phyloP scores from a whole-genome alignment of 2,113 vertebrate genomes.

The Empidonax alnorum region DNA sequence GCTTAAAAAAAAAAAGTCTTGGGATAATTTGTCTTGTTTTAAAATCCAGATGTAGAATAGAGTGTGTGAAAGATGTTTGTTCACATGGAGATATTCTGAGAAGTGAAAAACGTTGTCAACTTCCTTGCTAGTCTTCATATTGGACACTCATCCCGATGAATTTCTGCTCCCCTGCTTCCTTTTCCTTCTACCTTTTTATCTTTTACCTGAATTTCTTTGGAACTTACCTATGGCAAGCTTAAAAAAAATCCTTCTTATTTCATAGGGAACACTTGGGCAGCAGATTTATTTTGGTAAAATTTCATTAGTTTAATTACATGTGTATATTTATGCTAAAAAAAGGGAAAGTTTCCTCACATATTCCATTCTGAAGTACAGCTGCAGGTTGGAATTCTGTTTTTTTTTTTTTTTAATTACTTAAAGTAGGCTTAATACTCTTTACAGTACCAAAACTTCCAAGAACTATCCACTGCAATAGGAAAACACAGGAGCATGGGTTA shows the following conservation, averaged over 20 bases:
- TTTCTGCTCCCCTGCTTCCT: neutral
- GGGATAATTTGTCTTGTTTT: neutral
- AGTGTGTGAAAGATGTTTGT: neutral
- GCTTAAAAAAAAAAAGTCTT: neutral
- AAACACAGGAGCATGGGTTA: neutral
- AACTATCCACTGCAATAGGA: neutral
- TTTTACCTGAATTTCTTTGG: neutral
- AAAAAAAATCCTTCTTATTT: neutral
- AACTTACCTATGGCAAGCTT: neutral
- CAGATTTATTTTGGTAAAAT: neutral
- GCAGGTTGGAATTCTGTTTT: neutral
- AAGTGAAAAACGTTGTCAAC: neutral
- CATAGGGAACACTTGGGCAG: neutral
- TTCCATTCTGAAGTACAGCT: neutral
- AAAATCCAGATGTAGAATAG: neutral
- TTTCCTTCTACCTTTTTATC: neutral
- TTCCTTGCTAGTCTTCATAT: neutral
- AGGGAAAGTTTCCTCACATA: neutral
- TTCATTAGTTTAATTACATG: neutral
- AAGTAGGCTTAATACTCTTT: neutral
- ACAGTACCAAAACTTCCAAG: neutral
- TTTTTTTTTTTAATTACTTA: neutral
- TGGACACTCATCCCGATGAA: neutral
- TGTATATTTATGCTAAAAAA: neutral
- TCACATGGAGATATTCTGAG: neutral